Evolutionary conservation across 2,113 vertebrate genomes (phyloP), one percentile per base, ranked within the genome.

Genomic region (Cricetomys ansorgei): DNA sequence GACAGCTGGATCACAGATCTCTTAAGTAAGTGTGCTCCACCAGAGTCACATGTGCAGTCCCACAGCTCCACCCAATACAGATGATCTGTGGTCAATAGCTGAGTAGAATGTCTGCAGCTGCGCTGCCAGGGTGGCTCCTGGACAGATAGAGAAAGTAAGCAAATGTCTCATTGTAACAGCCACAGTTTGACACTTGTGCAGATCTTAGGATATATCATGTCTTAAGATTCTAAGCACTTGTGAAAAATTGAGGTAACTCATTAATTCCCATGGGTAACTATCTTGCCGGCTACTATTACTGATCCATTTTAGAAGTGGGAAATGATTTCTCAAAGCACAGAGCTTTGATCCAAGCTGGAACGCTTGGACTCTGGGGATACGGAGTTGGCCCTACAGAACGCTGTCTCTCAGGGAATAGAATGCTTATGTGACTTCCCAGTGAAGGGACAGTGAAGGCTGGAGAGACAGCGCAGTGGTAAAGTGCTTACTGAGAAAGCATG

Each of bases 51-150:
- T 53, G 37, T 62, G 11, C 7, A 9, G 31, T 16, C 10, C 31
- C 69, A 34, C 1, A 1, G 23, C 6, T 3, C 2, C 7, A 40
- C 7, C 53, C 37, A 25, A 0, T 15, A 7, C 1, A 45, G 7
- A 11, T 43, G 40, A 59, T 7, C 8, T 1, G 3, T 23, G 64
- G 31, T 59, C 34, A 50, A 48, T 13, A 6, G 13, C 53, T 59
- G 43, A 37, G 3, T n/a, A 50, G 64, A 37, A 1, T 4, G 3
- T 12, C 37, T 4, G 0, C 25, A 34, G 23, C 43, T 50, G 43
- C 45, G 15, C 17, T 16, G 0, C 3, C n/a, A 29, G 65, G 5
- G 25, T 12, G n/a, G 77, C 43, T 53, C 29, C 40, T 23, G 7
- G 31, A 7, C 7, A 64, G 13, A 34, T 0, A 27, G 27, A 75